Base-by-base conservation (phyloP, 2,888 invertebrate genomes). In the Thereva unica region DNA sequence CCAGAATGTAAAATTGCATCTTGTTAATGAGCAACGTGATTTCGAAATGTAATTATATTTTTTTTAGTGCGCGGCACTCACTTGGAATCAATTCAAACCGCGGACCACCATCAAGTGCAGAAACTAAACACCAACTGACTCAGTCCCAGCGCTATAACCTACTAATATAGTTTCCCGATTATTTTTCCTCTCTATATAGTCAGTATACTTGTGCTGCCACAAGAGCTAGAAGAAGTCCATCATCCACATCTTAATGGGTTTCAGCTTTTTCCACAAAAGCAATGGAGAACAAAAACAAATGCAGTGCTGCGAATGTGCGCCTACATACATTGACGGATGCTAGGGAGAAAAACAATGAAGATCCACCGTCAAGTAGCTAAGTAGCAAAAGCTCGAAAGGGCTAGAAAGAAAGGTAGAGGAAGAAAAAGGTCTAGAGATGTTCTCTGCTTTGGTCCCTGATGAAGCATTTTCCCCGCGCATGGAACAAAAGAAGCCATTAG, bases 161-260 rank as follows among this genome's bases (percentile, higher is more conserved):
- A 72, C 72, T 73, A 73, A 72, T 73, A 73, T 73, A 73, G 73
- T 72, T 73, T 73, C 69, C 61, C 57, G 41, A 49, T 56, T 37
- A 54, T 68, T 69, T 59, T 64, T 44, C 64, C 53, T 50, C 50
- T 52, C 53, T 8, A 38, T 44, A 64, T 64, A 53, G 53, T 44
- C 44, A 44, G 7, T 42, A 7, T 42, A 8, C 9, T 42, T 42
- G 7, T 53, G n/a, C 53, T 42, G 44, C 50, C 53, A 64, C 53
- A 41, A 41, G 42, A 34, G 8, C 64, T 44, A 64, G 12, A 64
- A 44, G 53, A 49, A 37, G 41, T n/a, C 50, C 12, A 63, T 35
- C 41, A 63, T 50, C 38, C 49, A 41, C 61, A 50, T 45, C 61
- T 61, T 47, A 23, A 23, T 23, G 23, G 23, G 23, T 23, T 23